phyloP scores from a whole-genome alignment of 2,797 vertebrate species.

The Falco biarmicus region DNA sequence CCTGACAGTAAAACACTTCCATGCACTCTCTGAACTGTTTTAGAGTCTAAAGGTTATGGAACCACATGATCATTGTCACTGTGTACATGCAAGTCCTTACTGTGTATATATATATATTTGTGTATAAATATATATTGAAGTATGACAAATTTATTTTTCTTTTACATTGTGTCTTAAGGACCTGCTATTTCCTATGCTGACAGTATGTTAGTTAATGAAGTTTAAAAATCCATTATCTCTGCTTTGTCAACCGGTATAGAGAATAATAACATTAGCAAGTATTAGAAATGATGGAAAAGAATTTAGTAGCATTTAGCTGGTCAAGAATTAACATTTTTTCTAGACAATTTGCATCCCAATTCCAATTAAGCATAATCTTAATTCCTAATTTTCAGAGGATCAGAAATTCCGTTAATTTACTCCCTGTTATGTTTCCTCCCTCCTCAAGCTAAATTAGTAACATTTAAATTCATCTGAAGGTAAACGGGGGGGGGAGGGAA shows the following conservation, averaged over 20 bases:
- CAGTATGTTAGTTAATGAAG: not conserved
- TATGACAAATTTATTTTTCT: not conserved
- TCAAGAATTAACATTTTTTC: not conserved
- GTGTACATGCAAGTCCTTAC: not conserved
- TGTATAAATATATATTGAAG: not conserved
- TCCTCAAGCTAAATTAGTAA: not conserved
- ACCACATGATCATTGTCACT: not conserved
- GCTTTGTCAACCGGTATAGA: not conserved
- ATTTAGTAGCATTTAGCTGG: not conserved
- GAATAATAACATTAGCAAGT: not conserved
- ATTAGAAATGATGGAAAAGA: not conserved
- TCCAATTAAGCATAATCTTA: not conserved
- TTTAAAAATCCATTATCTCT: not conserved
- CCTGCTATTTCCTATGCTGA: not conserved
- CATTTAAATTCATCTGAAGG: not conserved
- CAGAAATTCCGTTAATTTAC: not conserved
- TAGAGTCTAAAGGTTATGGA: not conserved
- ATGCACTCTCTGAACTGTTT: not conserved
- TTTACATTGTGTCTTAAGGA: not conserved
- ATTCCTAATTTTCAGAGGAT: not conserved
- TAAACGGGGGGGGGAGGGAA: fast-evolving
- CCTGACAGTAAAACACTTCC: not conserved
- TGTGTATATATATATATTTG: not conserved
- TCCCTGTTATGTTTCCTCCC: not conserved
- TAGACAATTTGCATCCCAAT: not conserved